Evolutionary conservation across 2,113 vertebrate genomes (phyloP).

Genomic region (Tragelaphus strepsiceros): DNA sequence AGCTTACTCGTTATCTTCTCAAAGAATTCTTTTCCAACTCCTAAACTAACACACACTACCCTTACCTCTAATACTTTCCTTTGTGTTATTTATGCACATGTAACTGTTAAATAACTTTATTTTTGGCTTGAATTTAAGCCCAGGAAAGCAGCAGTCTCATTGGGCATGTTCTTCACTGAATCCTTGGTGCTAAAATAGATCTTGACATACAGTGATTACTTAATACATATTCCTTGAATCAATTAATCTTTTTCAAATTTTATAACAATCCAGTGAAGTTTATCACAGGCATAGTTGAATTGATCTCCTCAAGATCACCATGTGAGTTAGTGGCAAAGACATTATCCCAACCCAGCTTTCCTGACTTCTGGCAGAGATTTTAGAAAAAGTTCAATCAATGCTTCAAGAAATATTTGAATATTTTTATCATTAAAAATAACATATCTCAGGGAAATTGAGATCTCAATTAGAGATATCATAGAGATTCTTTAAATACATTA

Average conservation of each 20-base stretch:
- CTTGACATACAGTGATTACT: neutral
- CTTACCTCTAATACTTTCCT: neutral
- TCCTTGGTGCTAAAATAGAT: neutral
- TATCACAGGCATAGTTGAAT: neutral
- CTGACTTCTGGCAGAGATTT: neutral
- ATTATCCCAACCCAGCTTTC: neutral
- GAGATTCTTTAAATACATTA: neutral
- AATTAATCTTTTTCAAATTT: neutral
- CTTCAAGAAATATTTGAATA: neutral
- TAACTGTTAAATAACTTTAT: neutral
- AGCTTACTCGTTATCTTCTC: neutral
- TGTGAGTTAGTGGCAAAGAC: neutral
- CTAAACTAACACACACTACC: neutral
- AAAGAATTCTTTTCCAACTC: neutral
- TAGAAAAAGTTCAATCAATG: neutral
- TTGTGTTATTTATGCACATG: neutral
- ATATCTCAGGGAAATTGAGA: neutral
- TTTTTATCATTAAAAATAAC: neutral
- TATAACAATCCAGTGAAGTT: neutral
- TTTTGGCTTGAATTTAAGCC: neutral
- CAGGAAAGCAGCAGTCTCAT: neutral
- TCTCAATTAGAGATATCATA: neutral
- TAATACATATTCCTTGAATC: neutral
- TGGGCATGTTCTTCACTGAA: neutral
- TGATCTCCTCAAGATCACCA: neutral